Base-by-base conservation (phyloP, 2,113 vertebrate genomes). In the Cavia porcellus region DNA sequence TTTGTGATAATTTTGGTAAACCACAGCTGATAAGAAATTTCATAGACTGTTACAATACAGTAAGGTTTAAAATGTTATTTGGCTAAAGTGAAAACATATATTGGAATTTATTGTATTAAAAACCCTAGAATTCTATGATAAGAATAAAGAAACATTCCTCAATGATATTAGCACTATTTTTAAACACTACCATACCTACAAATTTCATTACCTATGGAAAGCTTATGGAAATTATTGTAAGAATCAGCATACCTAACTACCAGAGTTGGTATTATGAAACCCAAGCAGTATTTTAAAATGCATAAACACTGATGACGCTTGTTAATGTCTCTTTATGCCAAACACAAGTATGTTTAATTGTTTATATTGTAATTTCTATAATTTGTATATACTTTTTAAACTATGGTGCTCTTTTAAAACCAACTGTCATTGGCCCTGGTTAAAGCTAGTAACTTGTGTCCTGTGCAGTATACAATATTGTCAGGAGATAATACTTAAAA, bases 61-160 rank as follows among this genome's bases (percentile, higher is more conserved):
- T 55, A 88, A 93, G n/a, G 22, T 19, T 80, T 90, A 92, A 47
- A 68, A 50, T 64, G 17, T 11, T 47, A 61, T 47, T 66, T 82
- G 11, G 15, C 13, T 88, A 89, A 87, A 47, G n/a, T 70, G 0
- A 93, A 84, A 95, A 74, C 25, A 79, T 82, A 87, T 64, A 74
- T 82, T 94, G 11, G 19, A 92, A 95, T 81, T 82, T 32, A 94
- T 30, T 84, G 74, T 42, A 59, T 35, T 42, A 81, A 92, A 90
- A 14, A 75, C 14, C 57, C 24, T 84, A 90, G 32, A 96, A 85
- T 88, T 95, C 82, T 90, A 11, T 55, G 45, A 61, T 20, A 57
- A 35, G 3, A 81, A 59, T 17, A 95, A 84, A 66, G 14, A 85
- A 86, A 8, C 35, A 90, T 22, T 70, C 19, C 24, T 64, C 55